Evolutionary conservation across 2,797 vertebrate genomes (phyloP).

Genomic region (Spea hammondii): DNA sequence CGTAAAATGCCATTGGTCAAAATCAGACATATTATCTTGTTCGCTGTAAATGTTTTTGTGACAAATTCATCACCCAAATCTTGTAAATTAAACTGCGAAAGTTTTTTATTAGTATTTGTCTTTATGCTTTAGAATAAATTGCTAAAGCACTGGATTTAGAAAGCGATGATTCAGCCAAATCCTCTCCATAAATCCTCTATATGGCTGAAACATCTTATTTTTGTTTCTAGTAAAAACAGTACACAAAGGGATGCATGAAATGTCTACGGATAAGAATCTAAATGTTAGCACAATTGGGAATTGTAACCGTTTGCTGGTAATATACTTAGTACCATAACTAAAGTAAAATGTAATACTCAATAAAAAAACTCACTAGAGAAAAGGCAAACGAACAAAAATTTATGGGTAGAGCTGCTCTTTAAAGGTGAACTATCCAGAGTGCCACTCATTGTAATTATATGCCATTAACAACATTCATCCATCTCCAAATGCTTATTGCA

Average conservation of each 20-base stretch:
- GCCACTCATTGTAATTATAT: constrained; percentile 46
- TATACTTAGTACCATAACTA: constrained; percentile 54
- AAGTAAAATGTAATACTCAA: constrained; percentile 53
- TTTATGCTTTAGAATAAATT: constrained; percentile 26
- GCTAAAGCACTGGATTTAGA: constrained; percentile 39
- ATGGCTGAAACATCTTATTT: constrained; percentile 53
- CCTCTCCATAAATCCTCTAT: constrained; percentile 57
- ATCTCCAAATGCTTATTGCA: constrained; percentile 53
- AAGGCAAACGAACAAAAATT: constrained; percentile 54
- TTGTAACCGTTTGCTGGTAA: constrained; percentile 59
- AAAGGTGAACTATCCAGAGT: constrained; percentile 55
- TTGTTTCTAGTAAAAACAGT: constrained; percentile 57
- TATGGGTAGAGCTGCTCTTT: constrained; percentile 56
- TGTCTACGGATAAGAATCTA: constrained; percentile 58
- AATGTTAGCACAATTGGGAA: constrained; percentile 61
- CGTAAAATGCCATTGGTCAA: too few species aligned
- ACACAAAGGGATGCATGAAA: constrained; percentile 60
- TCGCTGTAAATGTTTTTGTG: neutral
- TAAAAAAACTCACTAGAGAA: constrained; percentile 47
- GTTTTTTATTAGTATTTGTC: constrained; percentile 6
- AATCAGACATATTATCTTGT: too few species aligned
- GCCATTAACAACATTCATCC: constrained; percentile 53
- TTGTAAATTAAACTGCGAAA: constrained; percentile 11
- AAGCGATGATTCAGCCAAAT: constrained; percentile 55
- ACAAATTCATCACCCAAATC: constrained; percentile 1